phyloP scores from a whole-genome alignment of 1,140 invertebrate species.

The Drosophila littoralis region DNA sequence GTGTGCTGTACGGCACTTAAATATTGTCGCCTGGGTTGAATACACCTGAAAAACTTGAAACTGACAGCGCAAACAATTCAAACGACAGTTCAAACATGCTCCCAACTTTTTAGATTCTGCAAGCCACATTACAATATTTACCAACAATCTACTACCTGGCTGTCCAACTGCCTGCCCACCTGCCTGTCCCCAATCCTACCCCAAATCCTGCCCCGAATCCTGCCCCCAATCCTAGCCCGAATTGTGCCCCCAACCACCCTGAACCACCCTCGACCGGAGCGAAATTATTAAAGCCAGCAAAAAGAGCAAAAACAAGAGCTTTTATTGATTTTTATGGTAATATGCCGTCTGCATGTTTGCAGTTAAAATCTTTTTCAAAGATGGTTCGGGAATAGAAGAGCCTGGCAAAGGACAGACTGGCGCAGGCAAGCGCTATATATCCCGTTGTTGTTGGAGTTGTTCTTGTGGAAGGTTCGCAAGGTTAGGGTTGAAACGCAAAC shows the following conservation, averaged over 20 bases:
- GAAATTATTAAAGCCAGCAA: constrained; percentile 67
- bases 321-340: constrained; percentile 61
- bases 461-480: constrained; percentile 57
- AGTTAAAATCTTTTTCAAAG: constrained; percentile 43
- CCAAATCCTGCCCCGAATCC: constrained; percentile 27
- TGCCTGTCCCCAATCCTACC: background rate
- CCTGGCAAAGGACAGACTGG: constrained; percentile 1
- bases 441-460: constrained; percentile 5
- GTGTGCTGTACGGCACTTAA: background rate
- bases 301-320: constrained; percentile 47
- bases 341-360: constrained; percentile 40
- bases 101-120: background rate
- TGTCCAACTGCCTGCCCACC: background rate
- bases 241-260: no score
- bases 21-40: background rate
- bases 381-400: constrained; percentile 5
- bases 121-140: constrained; percentile 22
- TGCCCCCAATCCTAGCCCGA: background rate
- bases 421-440: no score
- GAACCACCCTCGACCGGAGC: constrained; percentile 14
- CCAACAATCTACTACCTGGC: background rate
- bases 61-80: constrained; percentile 2
- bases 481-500: constrained; percentile 72
- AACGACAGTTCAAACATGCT: background rate
- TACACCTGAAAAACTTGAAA: constrained; percentile 2